These are phyloP conservation scores for Xenopus borealis DNA, from an alignment of 2,113 vertebrate genomes.

Conservation along the genomic window DNA sequence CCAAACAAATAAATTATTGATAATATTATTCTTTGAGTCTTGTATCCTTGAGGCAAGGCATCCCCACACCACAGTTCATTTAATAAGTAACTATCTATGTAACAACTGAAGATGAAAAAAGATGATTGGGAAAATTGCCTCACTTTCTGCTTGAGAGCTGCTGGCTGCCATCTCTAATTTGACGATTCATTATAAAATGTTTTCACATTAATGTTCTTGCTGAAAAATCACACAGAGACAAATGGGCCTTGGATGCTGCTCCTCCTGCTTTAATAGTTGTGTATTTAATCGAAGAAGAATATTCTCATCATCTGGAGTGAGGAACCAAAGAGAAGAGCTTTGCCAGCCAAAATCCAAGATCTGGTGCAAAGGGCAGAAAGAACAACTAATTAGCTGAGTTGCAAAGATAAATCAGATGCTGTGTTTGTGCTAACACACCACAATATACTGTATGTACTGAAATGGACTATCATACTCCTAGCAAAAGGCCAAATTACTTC, in stretches of 20 bases:
- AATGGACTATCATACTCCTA: too few species aligned
- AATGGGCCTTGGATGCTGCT: not conserved
- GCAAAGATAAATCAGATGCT: not conserved
- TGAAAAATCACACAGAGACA: slow-evolving; percentile 32
- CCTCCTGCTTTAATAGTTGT: slow-evolving; percentile 27
- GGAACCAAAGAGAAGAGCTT: not conserved
- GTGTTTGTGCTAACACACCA: not conserved
- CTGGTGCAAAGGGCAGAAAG: too few species aligned
- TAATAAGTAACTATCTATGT: slow-evolving; percentile 27
- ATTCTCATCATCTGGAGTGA: slow-evolving; percentile 26
- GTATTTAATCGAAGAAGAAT: slow-evolving; percentile 13
- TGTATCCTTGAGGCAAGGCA: not conserved
- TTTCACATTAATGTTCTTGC: slow-evolving; percentile 34
- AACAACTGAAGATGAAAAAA: slow-evolving; percentile 19
- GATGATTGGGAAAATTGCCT: slow-evolving; percentile 4
- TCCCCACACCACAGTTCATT: not conserved
- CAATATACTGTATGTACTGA: too few species aligned
- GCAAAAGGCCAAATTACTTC: too few species aligned
- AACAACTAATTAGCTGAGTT: too few species aligned
- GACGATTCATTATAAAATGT: slow-evolving; percentile 39
- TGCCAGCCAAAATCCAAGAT: not conserved
- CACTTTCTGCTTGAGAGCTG: slow-evolving; percentile 24
- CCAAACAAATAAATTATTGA: slow-evolving; percentile 4
- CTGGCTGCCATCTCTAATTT: slow-evolving; percentile 26
- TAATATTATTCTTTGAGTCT: not conserved